Conservation (phyloP, 2,888 invertebrate genomes). For the Seira musarum region DNA sequence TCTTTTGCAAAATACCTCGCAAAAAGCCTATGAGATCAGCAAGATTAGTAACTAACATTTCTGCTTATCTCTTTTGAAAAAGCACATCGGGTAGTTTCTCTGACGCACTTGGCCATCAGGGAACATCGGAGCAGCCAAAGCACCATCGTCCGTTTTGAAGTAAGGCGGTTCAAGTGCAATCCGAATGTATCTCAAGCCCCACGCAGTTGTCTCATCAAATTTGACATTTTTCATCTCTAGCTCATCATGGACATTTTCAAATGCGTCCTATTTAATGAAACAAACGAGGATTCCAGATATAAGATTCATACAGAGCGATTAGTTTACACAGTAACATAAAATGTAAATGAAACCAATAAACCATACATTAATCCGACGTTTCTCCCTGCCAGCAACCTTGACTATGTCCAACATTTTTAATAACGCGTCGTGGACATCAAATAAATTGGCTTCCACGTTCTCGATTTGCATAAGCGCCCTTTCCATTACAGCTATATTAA, state of each 20-base stretch:
- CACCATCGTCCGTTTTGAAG: conserved; percentile 62
- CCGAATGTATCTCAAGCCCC: conserved; percentile 62
- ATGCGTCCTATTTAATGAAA: conserved; percentile 26
- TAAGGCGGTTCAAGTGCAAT: conserved; percentile 58
- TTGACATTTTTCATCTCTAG: conserved; percentile 1
- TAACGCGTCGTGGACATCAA: not conserved
- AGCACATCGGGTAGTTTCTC: conserved; percentile 16
- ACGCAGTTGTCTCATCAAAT: conserved; percentile 63
- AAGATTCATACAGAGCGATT: too few species aligned
- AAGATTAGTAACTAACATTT: conserved; percentile 56
- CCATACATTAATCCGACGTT: conserved; percentile 24
- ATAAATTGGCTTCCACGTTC: not conserved
- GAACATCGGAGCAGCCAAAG: conserved; percentile 38
- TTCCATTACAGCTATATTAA: not conserved
- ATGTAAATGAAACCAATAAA: not conserved
- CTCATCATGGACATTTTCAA: conserved; percentile 26
- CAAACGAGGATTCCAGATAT: not conserved
- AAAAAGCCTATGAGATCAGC: not conserved
- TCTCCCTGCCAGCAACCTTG: not conserved
- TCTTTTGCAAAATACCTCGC: not conserved
- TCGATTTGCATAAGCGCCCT: not conserved
- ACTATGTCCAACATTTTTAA: not conserved
- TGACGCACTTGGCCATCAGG: conserved; percentile 17
- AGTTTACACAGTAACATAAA: not conserved
- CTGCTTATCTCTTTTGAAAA: conserved; percentile 61